phyloP scores from a whole-genome alignment of 2,797 vertebrate species.

The Prionace glauca region DNA sequence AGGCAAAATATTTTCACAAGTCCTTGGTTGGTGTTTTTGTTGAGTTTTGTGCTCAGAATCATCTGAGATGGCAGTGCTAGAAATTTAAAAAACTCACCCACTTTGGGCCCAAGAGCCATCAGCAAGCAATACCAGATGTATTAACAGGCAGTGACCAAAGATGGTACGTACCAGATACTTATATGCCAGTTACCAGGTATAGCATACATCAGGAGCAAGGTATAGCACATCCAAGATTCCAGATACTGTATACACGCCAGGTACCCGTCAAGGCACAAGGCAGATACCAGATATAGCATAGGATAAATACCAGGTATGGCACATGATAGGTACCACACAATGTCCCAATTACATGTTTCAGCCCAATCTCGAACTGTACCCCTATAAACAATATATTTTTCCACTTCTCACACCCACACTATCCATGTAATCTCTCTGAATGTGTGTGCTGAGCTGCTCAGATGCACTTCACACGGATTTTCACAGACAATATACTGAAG shows the following conservation, averaged over 20 bases:
- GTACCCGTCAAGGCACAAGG: not conserved
- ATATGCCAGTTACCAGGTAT: not conserved
- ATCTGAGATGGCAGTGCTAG: not conserved
- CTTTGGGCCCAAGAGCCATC: not conserved
- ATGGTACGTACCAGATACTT: not conserved
- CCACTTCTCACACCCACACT: not conserved
- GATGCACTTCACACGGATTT: not conserved
- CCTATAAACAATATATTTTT: not conserved
- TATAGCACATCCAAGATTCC: not conserved
- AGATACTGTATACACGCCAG: not conserved
- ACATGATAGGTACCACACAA: not conserved
- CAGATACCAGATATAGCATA: not conserved
- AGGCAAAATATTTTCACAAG: not conserved
- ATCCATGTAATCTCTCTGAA: not conserved
- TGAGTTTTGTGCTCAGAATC: not conserved
- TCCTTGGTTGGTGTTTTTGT: not conserved
- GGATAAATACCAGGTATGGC: not conserved
- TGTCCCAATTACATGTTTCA: not conserved
- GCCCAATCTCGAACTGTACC: not conserved
- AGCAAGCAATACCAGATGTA: not conserved
- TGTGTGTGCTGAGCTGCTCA: not conserved
- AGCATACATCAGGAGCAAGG: not conserved
- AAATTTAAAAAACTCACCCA: not conserved
- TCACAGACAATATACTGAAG: not conserved
- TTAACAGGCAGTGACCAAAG: not conserved